Evolutionary conservation across 2,113 vertebrate species (phyloP).

Genomic region (Kobus ellipsiprymnus): DNA sequence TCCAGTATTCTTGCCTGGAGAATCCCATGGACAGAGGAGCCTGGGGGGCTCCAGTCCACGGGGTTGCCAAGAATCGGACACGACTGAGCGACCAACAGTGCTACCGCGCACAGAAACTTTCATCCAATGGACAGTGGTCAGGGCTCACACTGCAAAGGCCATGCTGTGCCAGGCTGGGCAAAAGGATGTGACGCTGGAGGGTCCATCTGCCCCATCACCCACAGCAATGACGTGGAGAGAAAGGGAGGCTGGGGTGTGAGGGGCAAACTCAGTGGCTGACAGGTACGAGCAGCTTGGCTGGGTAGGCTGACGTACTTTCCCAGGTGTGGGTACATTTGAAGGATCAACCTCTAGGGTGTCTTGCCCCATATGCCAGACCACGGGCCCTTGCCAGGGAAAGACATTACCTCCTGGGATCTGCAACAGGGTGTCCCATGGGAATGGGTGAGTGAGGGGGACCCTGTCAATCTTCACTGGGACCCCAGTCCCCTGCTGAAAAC

Average conservation of each 20-base stretch:
- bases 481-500: neutral
- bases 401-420: neutral
- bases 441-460: neutral
- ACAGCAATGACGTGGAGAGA: neutral
- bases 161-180: neutral
- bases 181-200: neutral
- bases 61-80: neutral
- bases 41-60: neutral
- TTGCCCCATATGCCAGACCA: neutral
- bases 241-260: neutral
- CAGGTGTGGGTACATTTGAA: neutral
- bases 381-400: rapidly evolving
- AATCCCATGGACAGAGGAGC: neutral
- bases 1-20: neutral
- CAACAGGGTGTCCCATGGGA: neutral
- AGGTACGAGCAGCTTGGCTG: neutral
- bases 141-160: neutral
- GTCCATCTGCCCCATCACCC: no score
- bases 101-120: neutral
- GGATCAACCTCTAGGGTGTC: neutral
- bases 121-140: neutral
- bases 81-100: neutral
- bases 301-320: neutral
- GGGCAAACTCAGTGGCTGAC: neutral
- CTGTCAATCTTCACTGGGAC: neutral